These are phyloP conservation scores for Heterochromis multidens DNA, from an alignment of 2,113 vertebrate genomes.

Conservation along the genomic window DNA sequence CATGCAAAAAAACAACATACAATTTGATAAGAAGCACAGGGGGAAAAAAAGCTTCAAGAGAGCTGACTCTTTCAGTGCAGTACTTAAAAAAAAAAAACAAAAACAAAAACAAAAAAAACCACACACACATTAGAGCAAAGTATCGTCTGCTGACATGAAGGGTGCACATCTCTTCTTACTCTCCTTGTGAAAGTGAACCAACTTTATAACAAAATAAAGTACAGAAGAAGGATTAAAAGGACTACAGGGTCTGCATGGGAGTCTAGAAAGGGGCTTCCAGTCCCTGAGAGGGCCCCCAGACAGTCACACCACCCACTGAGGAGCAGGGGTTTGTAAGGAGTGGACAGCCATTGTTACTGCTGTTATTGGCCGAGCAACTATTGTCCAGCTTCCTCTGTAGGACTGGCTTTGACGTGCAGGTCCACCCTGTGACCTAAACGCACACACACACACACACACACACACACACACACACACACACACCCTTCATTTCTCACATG, in stretches of 20 bases:
- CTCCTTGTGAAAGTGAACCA: not conserved
- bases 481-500: slow-evolving; percentile 52
- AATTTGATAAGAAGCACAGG: not conserved
- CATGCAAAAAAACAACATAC: not conserved
- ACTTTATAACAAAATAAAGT: not conserved
- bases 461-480: slow-evolving; percentile 5
- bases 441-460: slow-evolving; percentile 7
- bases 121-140: not conserved
- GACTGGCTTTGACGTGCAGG: slow-evolving; percentile 54
- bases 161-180: not conserved
- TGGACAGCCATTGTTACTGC: slow-evolving; percentile 65
- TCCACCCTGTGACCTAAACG: slow-evolving; percentile 60
- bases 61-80: not conserved
- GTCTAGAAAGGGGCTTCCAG: slow-evolving; percentile 17
- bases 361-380: slow-evolving; percentile 61
- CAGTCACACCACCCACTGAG: slow-evolving; percentile 62
- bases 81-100: too few relatives aligned
- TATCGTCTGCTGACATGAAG: not conserved
- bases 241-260: not conserved
- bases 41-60: not conserved
- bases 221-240: not conserved
- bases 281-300: slow-evolving; percentile 54
- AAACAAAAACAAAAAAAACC: too few relatives aligned
- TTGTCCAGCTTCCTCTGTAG: slow-evolving; percentile 71
- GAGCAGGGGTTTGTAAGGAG: slow-evolving; percentile 54